Conservation (phyloP, 2,113 vertebrate genomes). For the Cryptotis parvus region DNA sequence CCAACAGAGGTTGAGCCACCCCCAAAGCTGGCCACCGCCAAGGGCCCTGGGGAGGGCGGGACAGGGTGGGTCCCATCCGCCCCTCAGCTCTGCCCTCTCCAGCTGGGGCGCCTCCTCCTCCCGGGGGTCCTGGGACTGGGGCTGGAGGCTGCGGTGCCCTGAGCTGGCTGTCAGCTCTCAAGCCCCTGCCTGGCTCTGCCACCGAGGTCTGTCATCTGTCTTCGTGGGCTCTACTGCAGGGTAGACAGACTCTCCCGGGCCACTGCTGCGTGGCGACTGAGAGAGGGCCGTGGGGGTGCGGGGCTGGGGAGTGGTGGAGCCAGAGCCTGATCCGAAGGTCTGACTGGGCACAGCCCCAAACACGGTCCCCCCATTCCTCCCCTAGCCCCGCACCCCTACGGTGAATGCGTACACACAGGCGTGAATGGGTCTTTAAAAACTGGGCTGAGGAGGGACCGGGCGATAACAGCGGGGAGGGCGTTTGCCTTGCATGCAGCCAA, state of each 20-base stretch:
- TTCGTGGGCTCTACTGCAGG: not conserved
- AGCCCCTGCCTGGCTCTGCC: not conserved
- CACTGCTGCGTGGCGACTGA: fast-evolving
- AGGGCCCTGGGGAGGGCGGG: slow-evolving; percentile 33
- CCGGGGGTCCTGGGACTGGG: not conserved
- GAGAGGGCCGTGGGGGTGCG: not conserved
- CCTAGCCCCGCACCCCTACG: no score
- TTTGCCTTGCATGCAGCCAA: no score
- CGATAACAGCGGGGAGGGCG: no score
- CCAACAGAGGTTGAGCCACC: slow-evolving; percentile 77
- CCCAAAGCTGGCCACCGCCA: slow-evolving; percentile 46
- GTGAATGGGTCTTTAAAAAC: not conserved
- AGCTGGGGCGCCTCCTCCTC: slow-evolving; percentile 33
- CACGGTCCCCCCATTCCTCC: no score
- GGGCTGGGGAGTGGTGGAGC: not conserved
- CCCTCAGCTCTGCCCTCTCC: not conserved
- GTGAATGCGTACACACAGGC: no score
- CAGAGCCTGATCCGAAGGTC: not conserved
- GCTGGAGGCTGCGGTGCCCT: not conserved
- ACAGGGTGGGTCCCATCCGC: no score
- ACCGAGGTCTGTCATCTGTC: not conserved
- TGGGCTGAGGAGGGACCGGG: not conserved
- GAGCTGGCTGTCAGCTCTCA: not conserved
- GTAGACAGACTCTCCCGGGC: not conserved
- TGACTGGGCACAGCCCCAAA: not conserved